Evolutionary conservation across 1,140 invertebrate genomes (phyloP), one percentile per base, ranked within the genome.

Genomic region (Micrasema minimum): DNA sequence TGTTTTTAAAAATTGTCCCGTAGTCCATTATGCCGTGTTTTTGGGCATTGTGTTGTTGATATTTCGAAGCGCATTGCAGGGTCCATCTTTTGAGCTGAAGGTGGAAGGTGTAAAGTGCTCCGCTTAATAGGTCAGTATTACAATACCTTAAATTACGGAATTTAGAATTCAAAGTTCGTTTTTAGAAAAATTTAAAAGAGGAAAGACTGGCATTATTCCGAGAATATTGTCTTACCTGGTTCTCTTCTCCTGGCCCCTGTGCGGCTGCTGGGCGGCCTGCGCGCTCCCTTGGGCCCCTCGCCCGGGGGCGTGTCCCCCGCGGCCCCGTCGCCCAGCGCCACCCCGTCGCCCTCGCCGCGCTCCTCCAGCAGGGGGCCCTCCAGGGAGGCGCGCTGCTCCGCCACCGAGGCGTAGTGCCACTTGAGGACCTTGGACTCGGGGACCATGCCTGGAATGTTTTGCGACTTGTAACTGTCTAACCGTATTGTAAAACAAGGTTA

Each of bases 341-440:
- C 48, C 37, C 31, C 65, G 43, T n/a, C n/a, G n/a, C 6, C 45
- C 45, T 31, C 66, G 2, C 43, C 14, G 12, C 5, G 14, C 14
- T 22, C 41, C 12, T 72, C 57, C 26, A 53, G 31, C 23, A 65
- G 16, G 7, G 72, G 43, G 18, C 48, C 31, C 20, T 57, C 64
- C 12, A 48, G 72, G 2, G 16, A 45, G 0, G 53, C 35, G 43
- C 68, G 45, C 22, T 46, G 16, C 1, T 31, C 50, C 10, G n/a
- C n/a, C n/a, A n/a, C n/a, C n/a, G n/a, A n/a, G n/a, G 69, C 78
- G 73, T 83, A 83, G 77, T 84, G 82, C 64, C 79, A 80, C 69
- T 85, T 82, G 70, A 85, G 73, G 2, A 85, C 81, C 50, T 83
- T 84, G 14, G 77, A 79, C 68, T 85, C 83, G 0, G 82, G 80